phyloP scores from a whole-genome alignment of 1,140 invertebrate genomes.

The Diachasmimorpha longicaudata region DNA sequence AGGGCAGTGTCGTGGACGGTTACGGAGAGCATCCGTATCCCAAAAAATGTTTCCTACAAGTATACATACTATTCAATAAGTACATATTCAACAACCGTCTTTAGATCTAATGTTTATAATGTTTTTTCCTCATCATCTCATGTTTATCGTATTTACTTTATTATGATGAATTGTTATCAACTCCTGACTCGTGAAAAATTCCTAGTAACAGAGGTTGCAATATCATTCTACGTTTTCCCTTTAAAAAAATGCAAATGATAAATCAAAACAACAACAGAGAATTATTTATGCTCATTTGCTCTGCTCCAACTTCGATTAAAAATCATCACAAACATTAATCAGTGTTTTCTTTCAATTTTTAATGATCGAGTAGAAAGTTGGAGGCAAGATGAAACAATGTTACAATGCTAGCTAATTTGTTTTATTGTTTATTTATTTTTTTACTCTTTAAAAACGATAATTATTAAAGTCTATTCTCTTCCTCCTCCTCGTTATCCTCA shows the following conservation, averaged over 20 bases:
- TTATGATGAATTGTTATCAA: slow-evolving; percentile 38
- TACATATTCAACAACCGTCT: slow-evolving; percentile 59
- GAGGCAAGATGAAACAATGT: background rate
- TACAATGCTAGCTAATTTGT: background rate
- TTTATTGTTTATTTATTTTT: background rate
- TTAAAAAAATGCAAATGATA: background rate
- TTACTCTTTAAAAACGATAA: slow-evolving; percentile 2
- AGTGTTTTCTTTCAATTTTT: too few species aligned
- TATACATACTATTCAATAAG: slow-evolving; percentile 58
- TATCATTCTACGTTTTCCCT: background rate
- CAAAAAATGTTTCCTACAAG: slow-evolving; percentile 56
- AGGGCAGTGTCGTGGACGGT: slow-evolving; percentile 60
- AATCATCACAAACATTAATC: background rate
- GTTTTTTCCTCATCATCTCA: background rate
- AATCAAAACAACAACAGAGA: background rate
- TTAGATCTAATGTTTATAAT: slow-evolving; percentile 54
- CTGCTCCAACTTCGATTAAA: background rate
- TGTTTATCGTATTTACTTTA: slow-evolving; percentile 39
- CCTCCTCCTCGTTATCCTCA: slow-evolving; percentile 81
- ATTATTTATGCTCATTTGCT: background rate
- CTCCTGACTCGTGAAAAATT: background rate
- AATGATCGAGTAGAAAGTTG: too few species aligned
- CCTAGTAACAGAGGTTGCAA: background rate
- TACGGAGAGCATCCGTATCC: slow-evolving; percentile 58
- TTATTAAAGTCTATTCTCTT: slow-evolving; percentile 78